Conservation (phyloP, 2,113 vertebrate species). For the Cottus gobio region DNA sequence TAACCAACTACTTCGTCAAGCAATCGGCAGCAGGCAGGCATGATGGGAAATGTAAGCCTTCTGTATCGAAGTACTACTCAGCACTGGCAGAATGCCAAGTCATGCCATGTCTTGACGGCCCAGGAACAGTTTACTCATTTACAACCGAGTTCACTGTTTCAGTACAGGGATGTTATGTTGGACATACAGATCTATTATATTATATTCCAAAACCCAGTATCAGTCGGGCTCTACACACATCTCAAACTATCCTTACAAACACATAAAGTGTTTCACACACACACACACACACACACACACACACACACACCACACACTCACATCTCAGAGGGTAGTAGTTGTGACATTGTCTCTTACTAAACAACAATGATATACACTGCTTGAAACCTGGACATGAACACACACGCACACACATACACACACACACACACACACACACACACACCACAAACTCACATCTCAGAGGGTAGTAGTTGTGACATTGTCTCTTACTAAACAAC, state of each 20-base stretch:
- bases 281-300: constrained; percentile 12
- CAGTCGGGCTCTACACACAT: too few relatives aligned
- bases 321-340: constrained; percentile 20
- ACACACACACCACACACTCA: background rate
- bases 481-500: constrained; percentile 45
- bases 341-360: constrained; percentile 44
- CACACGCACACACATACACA: constrained; percentile 24
- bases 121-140: background rate
- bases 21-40: background rate
- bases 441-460: background rate
- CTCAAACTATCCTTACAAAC: background rate
- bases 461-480: constrained; percentile 27
- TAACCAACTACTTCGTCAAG: background rate
- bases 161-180: background rate
- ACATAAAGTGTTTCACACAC: background rate
- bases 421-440: background rate
- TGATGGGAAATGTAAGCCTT: background rate
- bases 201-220: too few relatives aligned
- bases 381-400: constrained; percentile 34
- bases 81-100: background rate
- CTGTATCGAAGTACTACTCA: background rate
- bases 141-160: background rate
- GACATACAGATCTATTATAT: too few relatives aligned
- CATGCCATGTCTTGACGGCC: background rate
- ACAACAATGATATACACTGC: constrained; percentile 32